Evolutionary conservation across 2,113 vertebrate species (phyloP).

Genomic region (Hypocryptadius cinnamomeus): DNA sequence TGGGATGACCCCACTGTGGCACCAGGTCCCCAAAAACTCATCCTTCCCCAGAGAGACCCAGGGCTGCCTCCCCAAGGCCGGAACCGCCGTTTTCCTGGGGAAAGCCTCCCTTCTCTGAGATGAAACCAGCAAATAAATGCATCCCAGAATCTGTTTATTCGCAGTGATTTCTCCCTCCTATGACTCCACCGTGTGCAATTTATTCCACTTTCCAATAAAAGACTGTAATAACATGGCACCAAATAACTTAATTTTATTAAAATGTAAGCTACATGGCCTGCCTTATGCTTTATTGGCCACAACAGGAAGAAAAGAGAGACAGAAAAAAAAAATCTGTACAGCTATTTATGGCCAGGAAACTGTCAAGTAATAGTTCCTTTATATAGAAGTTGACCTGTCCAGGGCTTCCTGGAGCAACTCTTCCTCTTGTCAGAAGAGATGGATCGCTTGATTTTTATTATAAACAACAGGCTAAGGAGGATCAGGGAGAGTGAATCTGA

Average conservation of each 20-base stretch:
- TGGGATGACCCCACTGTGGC: background rate
- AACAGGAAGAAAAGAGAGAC: background rate
- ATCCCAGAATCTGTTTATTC: slow-evolving; percentile 65
- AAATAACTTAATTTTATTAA: slow-evolving; percentile 68
- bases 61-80: background rate
- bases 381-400: slow-evolving; percentile 54
- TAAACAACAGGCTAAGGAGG: slow-evolving; percentile 42
- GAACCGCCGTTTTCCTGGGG: background rate
- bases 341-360: slow-evolving; percentile 59
- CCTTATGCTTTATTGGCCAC: slow-evolving; percentile 33
- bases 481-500: slow-evolving; percentile 22
- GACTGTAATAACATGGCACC: slow-evolving; percentile 60
- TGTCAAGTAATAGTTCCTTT: slow-evolving; percentile 52
- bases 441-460: slow-evolving; percentile 11
- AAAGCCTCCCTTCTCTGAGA: slow-evolving; percentile 23
- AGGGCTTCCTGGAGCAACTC: slow-evolving; percentile 51
- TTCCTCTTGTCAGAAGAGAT: slow-evolving; percentile 51
- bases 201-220: slow-evolving; percentile 68
- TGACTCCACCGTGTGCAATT: slow-evolving; percentile 70
- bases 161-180: slow-evolving; percentile 60
- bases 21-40: background rate
- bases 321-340: background rate
- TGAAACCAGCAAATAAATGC: slow-evolving; percentile 51
- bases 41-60: background rate
- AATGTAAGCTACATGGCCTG: slow-evolving; percentile 34